phyloP scores from a whole-genome alignment of 2,888 invertebrate species.

The Himalopsyche anomala region DNA sequence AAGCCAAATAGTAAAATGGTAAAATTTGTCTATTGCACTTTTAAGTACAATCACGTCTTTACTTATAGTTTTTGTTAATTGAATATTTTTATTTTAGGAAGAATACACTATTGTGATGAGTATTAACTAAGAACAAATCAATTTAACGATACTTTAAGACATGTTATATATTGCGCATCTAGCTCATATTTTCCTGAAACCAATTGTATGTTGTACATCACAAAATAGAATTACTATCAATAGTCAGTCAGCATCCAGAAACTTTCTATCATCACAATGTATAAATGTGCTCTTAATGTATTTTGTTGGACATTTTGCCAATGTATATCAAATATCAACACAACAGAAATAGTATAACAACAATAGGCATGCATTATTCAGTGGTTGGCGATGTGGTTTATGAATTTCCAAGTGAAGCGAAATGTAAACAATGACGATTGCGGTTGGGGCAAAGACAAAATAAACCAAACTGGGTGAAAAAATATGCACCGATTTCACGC shows the following conservation, averaged over 20 bases:
- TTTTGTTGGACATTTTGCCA: constrained; percentile 17
- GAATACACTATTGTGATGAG: no score
- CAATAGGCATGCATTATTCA: constrained; percentile 12
- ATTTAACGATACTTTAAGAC: no score
- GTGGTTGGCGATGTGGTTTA: constrained; percentile 25
- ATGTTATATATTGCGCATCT: no score
- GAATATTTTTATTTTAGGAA: no score
- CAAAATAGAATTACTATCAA: not conserved
- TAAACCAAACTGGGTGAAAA: constrained; percentile 23
- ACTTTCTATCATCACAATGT: constrained; percentile 4
- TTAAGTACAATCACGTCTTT: no score
- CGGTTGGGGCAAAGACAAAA: constrained; percentile 9
- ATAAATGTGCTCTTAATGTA: constrained; percentile 2
- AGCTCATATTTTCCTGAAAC: no score
- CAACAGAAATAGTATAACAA: not conserved
- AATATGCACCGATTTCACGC: not conserved
- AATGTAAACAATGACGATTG: constrained; percentile 3
- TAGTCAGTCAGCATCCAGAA: constrained; percentile 24
- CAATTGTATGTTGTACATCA: not conserved
- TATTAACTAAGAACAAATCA: no score
- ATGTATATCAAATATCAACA: not conserved
- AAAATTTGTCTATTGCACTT: no score
- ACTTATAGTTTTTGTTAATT: no score
- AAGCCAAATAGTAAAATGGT: no score
- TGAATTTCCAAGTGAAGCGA: constrained; percentile 41